Evolutionary conservation across 1,140 invertebrate genomes (phyloP).

Genomic region (Cherax quadricarinatus): DNA sequence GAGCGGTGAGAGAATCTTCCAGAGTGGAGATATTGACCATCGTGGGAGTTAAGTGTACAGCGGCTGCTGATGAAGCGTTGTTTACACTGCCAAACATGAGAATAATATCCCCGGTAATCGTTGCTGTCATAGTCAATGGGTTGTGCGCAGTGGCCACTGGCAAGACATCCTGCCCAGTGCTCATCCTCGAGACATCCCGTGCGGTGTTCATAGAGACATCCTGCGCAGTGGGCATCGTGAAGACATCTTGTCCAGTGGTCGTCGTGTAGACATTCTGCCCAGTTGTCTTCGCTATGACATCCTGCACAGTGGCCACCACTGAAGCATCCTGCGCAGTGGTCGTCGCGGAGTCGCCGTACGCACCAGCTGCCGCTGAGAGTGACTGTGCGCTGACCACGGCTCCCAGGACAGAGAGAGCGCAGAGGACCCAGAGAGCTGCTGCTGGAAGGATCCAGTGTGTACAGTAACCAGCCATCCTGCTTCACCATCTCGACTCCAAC

Average conservation of each 20-base stretch:
- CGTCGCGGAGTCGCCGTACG: not conserved
- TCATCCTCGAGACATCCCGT: no score
- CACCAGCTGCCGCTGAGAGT: not conserved
- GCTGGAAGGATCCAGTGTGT: not conserved
- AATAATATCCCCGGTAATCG: no score
- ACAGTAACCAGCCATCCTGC: slow-evolving; percentile 18
- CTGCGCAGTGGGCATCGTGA: not conserved
- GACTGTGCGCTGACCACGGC: not conserved
- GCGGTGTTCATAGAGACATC: not conserved
- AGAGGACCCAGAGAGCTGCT: slow-evolving; percentile 34
- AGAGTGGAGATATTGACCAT: no score
- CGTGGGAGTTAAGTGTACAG: no score
- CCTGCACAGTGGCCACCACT: not conserved
- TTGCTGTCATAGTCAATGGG: no score
- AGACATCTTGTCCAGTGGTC: not conserved
- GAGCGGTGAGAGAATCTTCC: not conserved
- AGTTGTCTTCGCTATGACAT: not conserved
- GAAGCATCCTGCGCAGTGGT: not conserved
- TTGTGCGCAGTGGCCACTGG: no score
- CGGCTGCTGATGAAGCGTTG: no score
- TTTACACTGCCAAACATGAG: no score
- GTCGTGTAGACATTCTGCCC: not conserved
- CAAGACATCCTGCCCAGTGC: no score
- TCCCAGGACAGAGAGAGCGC: not conserved
- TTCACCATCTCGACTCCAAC: slow-evolving; percentile 47